Evolutionary conservation across 1,140 invertebrate species (phyloP), one percentile per base, ranked within the genome.

Genomic region (Drosophila orena): DNA sequence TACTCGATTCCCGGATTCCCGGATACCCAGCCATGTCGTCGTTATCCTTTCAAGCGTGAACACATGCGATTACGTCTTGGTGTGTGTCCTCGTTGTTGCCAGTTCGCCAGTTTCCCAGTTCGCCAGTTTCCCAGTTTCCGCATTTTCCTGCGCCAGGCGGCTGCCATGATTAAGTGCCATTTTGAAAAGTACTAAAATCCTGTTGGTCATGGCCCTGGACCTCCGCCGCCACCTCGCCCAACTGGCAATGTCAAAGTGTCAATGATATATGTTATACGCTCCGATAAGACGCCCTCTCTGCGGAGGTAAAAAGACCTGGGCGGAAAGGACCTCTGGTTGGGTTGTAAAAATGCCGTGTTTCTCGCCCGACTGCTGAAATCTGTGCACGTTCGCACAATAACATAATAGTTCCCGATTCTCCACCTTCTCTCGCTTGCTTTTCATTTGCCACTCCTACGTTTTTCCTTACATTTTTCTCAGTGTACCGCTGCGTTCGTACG

Each of bases 181-280:
- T 91, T 91, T 91, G 88, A 91, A 91, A 91, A 91, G 88, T 91
- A 91, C 88, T 91, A 91, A 91, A 91, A 91, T 91, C 88, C 81
- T 85, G 79, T 88, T 64, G 84, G 84, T 89, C 84, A 89, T 90
- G 84, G 58, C 83, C 76, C 78, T 56, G 46, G 62, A 81, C 68
- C 42, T 22, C 50, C 17, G 8, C n/a, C 44, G 8, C 17, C 24
- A 27, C 58, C 47, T 40, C 27, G 43, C 64, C 37, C 44, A 68
- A 42, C 68, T 24, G 71, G 58, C 85, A 77, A 91, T 91, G 88
- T 91, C 88, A 91, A 91, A 91, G 88, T 91, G 88, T 91, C 88
- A 91, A 91, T 91, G 88, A 91, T 91, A 91, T 91, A 90, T 91
- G 79, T 90, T 89, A 90, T 88, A 77, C 79, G 84, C 84, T 78